Conservation (phyloP, 2,113 vertebrate species). For the Chaetops frenatus region DNA sequence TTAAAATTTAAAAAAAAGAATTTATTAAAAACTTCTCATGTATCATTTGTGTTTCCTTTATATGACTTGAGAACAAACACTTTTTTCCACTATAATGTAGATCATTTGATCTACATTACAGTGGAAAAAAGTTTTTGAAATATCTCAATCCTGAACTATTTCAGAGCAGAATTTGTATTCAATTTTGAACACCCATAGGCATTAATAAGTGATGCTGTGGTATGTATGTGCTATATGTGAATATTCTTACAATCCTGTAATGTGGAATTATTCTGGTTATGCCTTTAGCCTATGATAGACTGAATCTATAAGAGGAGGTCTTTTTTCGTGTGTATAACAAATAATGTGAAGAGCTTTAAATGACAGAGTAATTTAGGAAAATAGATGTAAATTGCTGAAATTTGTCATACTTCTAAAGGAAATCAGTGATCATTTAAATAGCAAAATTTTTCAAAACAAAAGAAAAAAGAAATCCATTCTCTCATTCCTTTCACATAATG, state of each 20-base stretch:
- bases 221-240: background rate
- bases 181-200: background rate
- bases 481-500: background rate
- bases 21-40: background rate
- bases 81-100: background rate
- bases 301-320: background rate
- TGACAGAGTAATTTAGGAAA: background rate
- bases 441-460: background rate
- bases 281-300: background rate
- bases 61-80: background rate
- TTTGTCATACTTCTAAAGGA: background rate
- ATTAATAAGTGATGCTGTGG: constrained; percentile 1
- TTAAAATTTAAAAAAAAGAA: background rate
- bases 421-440: background rate
- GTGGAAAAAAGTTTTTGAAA: too few relatives aligned
- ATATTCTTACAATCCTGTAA: background rate
- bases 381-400: background rate
- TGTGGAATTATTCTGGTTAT: constrained; percentile 25
- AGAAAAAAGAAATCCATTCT: background rate
- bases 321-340: background rate
- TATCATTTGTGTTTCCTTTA: background rate
- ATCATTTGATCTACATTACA: too few relatives aligned
- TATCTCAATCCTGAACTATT: background rate
- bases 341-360: background rate
- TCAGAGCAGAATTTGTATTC: background rate